Evolutionary conservation across 2,888 invertebrate species (phyloP), one percentile per base, ranked within the genome.

Genomic region (Cordilura impudica): DNA sequence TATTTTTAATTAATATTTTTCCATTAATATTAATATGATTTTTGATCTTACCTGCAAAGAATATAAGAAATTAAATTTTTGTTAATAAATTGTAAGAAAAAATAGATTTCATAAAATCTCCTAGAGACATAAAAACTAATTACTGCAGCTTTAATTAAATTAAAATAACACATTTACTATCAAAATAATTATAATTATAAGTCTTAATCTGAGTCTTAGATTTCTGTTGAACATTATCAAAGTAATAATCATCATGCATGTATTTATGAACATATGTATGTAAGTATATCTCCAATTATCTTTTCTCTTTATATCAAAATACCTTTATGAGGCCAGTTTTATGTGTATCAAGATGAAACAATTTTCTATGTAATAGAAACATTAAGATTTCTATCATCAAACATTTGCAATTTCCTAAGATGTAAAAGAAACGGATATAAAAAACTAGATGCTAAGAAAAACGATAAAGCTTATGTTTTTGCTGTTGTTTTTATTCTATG

Each of bases 131-230:
- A 26, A 26, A 26, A 26, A 26, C 6, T 21, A 43, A 49, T 58
- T 56, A 49, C 14, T 19, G 4, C 14, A 77, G 54, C 39, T 78
- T 79, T 75, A 72, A 79, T 75, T 63, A 79, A 75, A 67, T 63
- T 72, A 21, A 47, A 67, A 75, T 72, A 29, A 53, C 63, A 79
- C 63, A 51, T 75, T 72, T 72, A 19, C 63, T 19, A 10, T 45
- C 16, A n/a, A n/a, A n/a, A n/a, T n/a, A n/a, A n/a, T n/a, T 14
- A 69, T 79, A 72, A 75, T 79, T 75, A 67, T 51, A 75, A 39
- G 16, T 51, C 61, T 69, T 72, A 58, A 53, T 61, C 39, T 71
- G 54, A 51, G 69, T 21, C 56, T 29, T 35, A 19, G 43, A 58
- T 54, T 35, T 10, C 16, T 53, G 67, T 61, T 49, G 65, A 60